phyloP scores from a whole-genome alignment of 2,888 invertebrate species.

The Tinea pellionella region DNA sequence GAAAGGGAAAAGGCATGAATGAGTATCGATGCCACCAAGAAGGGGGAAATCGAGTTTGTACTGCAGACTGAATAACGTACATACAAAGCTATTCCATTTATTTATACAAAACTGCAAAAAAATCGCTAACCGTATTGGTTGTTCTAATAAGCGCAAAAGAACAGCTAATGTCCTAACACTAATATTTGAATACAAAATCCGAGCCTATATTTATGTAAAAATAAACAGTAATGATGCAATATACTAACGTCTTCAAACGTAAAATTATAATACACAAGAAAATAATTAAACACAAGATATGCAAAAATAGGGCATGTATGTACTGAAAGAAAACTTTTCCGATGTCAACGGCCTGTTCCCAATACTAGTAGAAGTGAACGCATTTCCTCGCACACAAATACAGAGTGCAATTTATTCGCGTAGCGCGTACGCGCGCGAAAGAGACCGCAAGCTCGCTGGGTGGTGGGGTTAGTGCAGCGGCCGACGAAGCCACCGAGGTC shows the following conservation, averaged over 20 bases:
- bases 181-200: too few relatives aligned
- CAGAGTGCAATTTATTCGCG: slow-evolving; percentile 56
- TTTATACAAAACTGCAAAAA: too few relatives aligned
- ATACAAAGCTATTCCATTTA: neutral
- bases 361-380: slow-evolving; percentile 62
- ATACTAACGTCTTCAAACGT: neutral
- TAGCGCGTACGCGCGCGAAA: slow-evolving; percentile 25
- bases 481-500: slow-evolving; percentile 42
- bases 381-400: slow-evolving; percentile 55
- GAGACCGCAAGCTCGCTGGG: slow-evolving; percentile 29
- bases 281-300: neutral
- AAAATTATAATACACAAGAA: neutral
- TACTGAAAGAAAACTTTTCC: slow-evolving; percentile 41
- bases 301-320: slow-evolving; percentile 4
- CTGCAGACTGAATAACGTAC: slow-evolving; percentile 35
- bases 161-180: too few relatives aligned
- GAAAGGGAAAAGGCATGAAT: slow-evolving; percentile 64
- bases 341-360: slow-evolving; percentile 61
- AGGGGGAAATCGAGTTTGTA: slow-evolving; percentile 66
- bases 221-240: too few relatives aligned
- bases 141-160: too few relatives aligned
- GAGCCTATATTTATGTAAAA: too few relatives aligned
- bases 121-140: too few relatives aligned
- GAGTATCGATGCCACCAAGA: slow-evolving; percentile 67
- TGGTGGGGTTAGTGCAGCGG: slow-evolving; percentile 31